phyloP scores from a whole-genome alignment of 2,113 vertebrate species.

The Phaetusa simplex region DNA sequence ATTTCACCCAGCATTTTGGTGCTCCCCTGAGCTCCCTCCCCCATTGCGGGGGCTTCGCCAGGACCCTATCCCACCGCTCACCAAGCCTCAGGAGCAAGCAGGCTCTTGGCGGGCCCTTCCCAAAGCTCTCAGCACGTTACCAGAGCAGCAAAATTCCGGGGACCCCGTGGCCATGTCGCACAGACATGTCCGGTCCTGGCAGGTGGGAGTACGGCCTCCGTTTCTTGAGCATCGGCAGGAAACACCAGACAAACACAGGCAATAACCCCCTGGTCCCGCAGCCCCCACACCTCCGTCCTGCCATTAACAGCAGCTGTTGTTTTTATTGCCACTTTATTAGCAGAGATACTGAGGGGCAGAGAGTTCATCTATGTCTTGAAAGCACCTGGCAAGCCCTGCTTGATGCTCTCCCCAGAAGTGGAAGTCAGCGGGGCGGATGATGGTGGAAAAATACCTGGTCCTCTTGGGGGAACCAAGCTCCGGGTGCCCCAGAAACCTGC shows the following conservation, averaged over 20 bases:
- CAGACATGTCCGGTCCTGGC: rapidly evolving
- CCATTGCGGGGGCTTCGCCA: rapidly evolving
- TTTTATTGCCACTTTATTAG: background rate
- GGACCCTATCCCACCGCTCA: background rate
- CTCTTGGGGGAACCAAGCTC: background rate
- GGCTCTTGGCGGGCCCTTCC: background rate
- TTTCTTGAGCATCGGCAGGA: background rate
- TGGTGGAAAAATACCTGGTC: background rate
- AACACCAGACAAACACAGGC: background rate
- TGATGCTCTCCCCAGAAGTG: background rate
- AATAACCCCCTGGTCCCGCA: background rate
- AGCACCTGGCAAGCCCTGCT: rapidly evolving
- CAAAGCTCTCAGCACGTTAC: background rate
- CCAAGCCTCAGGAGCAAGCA: rapidly evolving
- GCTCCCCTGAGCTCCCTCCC: background rate
- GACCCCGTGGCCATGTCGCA: rapidly evolving
- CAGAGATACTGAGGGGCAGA: background rate
- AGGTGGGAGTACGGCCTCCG: background rate
- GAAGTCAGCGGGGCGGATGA: background rate
- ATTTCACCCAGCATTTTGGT: rapidly evolving
- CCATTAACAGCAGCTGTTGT: background rate
- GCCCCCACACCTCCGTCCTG: background rate
- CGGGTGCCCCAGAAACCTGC: rapidly evolving
- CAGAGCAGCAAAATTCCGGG: background rate
- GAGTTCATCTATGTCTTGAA: background rate